Conservation (phyloP, 2,888 invertebrate genomes). For the Strigamia crassipes region DNA sequence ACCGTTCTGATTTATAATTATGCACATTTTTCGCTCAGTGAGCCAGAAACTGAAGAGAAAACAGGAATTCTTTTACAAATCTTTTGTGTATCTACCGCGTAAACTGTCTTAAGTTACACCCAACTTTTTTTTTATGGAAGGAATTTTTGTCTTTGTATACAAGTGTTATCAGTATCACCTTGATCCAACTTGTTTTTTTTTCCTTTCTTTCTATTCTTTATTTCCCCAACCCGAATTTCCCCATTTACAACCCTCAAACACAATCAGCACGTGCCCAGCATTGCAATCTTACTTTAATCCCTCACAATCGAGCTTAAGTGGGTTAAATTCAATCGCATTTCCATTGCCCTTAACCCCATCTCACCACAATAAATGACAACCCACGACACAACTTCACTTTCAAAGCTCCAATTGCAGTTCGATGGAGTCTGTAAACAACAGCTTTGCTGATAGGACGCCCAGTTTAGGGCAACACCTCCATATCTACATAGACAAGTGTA, state of each 20-base stretch:
- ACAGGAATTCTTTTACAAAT: conserved; percentile 33
- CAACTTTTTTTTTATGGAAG: conserved; percentile 1
- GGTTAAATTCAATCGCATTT: conserved; percentile 40
- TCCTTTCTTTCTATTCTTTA: not conserved
- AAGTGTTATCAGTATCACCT: not conserved
- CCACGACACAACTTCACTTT: not conserved
- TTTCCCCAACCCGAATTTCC: conserved; percentile 17
- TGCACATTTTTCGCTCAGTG: conserved; percentile 38
- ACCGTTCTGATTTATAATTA: conserved; percentile 42
- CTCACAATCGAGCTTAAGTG: conserved; percentile 27
- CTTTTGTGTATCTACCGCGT: not conserved
- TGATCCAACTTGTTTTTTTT: not conserved
- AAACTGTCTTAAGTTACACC: conserved; percentile 7
- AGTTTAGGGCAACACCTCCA: conserved; percentile 32
- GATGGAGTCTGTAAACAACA: conserved; percentile 37
- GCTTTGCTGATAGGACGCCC: conserved; percentile 34
- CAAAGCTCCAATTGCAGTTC: conserved; percentile 14
- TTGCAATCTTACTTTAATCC: conserved; percentile 17
- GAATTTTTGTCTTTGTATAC: not conserved
- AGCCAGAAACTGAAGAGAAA: conserved; percentile 19
- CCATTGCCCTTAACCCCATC: conserved; percentile 42
- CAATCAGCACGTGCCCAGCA: conserved; percentile 30
- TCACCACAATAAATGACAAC: conserved; percentile 35
- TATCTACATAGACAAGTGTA: conserved; percentile 24
- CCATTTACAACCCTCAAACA: conserved; percentile 25